Base-by-base conservation (phyloP, 1,140 invertebrate genomes). In the Drepana arcuata region DNA sequence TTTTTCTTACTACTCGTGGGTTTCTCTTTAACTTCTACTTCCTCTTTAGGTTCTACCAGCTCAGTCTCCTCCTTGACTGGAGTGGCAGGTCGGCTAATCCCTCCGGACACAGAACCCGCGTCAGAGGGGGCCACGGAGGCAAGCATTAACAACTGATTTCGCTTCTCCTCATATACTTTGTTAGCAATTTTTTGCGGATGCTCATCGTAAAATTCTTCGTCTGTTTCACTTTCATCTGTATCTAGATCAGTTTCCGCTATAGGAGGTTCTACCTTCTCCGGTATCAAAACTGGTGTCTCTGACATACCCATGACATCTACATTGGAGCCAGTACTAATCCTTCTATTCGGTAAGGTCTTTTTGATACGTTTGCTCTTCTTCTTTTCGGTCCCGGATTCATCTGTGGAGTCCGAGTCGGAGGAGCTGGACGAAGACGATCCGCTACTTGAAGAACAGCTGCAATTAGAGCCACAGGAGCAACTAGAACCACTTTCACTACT, bases 191-290 rank as follows among this genome's bases (percentile, higher is more conserved):
- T 85, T 46, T 93, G 90, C 1, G 93, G 93, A 81, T 93, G 85
- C 51, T 92, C 87, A 65, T 94, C 92, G 65, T 94, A 94, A 75
- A 94, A 94, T 48, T 93, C 92, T 79, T 94, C 92, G 66, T 95
- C 93, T 1, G 92, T 93, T 25, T 92, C 91, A 16, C 92, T 91
- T 65, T 94, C 90, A 14, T 90, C 89, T 0, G 92, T 94, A 42
- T 94, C 92, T 7, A 94, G 83, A 65, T 95, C 93, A 0, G 92
- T 92, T 75, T 95, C 93, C 14, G 84, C 78, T 25, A 93, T 86
- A 5, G 84, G 82, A 5, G 78, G 75, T 49, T 88, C 87, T 45
- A 63, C 62, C 45, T 75, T 70, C 48, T 83, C 77, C 16, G 73
- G 67, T 34, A 82, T 53, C 35, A 82, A 58, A 41, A 79, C 47